Evolutionary conservation across 1,140 invertebrate genomes (phyloP).

Genomic region (Drosophila erecta): DNA sequence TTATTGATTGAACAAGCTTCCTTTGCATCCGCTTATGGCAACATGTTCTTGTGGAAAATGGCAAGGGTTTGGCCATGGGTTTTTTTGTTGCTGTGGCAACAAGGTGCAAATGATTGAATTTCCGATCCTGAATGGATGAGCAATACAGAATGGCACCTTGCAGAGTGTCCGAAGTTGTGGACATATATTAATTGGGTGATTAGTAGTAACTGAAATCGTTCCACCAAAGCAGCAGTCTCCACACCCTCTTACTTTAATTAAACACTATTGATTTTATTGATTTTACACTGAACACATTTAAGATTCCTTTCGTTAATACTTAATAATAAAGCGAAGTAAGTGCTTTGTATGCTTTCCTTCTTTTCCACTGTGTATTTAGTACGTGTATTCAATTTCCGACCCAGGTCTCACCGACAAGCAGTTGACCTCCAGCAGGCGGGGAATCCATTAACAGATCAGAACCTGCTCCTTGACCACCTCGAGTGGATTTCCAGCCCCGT

Average conservation of each 20-base stretch:
- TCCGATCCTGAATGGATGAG: not conserved
- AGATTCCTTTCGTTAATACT: no score
- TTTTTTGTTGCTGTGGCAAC: slow-evolving; percentile 2
- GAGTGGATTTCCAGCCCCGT: slow-evolving; percentile 14
- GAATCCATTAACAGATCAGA: slow-evolving; percentile 40
- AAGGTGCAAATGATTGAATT: slow-evolving; percentile 10
- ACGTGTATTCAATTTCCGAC: not conserved
- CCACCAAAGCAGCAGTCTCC: no score
- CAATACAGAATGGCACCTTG: no score
- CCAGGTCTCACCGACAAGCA: not conserved
- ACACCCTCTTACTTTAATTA: no score
- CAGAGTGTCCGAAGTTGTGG: no score
- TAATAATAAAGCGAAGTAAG: no score
- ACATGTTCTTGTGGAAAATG: slow-evolving; percentile 5
- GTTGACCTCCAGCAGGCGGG: not conserved
- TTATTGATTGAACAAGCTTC: slow-evolving; percentile 50
- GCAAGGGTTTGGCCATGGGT: slow-evolving; percentile 7
- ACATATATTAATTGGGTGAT: no score
- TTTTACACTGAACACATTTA: no score
- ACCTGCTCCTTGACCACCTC: slow-evolving; percentile 17
- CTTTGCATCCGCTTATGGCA: slow-evolving; percentile 10
- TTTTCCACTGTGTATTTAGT: not conserved
- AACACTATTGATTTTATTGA: no score
- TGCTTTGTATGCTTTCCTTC: no score
- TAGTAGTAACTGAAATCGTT: no score